These are phyloP conservation scores for Noctua janthina DNA, from an alignment of 2,888 invertebrate species.

Conservation along the genomic window DNA sequence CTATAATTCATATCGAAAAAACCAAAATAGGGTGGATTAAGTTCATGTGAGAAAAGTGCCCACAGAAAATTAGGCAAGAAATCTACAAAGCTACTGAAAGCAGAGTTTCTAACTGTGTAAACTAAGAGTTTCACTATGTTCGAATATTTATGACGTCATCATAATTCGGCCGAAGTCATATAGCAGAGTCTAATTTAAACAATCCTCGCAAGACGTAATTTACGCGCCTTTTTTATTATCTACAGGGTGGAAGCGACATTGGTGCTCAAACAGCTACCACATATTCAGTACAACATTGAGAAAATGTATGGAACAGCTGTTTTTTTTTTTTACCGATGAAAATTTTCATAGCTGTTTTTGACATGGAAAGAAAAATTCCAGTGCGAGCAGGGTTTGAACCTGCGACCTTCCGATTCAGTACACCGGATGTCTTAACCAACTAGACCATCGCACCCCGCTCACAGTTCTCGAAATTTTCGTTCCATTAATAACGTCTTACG, in stretches of 20 bases:
- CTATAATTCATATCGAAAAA: neutral
- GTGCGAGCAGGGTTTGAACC: too few relatives aligned
- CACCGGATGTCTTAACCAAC: too few relatives aligned
- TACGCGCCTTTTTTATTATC: neutral
- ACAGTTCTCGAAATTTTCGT: too few relatives aligned
- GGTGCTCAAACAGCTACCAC: too few relatives aligned
- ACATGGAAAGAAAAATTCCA: too few relatives aligned
- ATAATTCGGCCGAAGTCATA: neutral
- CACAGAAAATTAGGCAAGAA: neutral
- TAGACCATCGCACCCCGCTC: too few relatives aligned
- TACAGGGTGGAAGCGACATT: neutral
- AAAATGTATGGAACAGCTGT: too few relatives aligned
- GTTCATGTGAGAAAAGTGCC: neutral
- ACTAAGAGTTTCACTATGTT: slow-evolving; percentile 17
- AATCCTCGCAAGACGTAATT: neutral
- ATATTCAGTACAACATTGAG: too few relatives aligned
- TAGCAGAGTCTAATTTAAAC: neutral
- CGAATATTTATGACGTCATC: slow-evolving; percentile 8
- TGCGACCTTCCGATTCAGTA: too few relatives aligned
- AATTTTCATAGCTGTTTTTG: too few relatives aligned
- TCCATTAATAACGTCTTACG: too few relatives aligned
- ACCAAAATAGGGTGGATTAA: neutral
- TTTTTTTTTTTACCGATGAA: too few relatives aligned
- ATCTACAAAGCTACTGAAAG: slow-evolving; percentile 21
- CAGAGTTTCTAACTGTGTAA: neutral